These are phyloP conservation scores for Cotesia vestalis DNA, from an alignment of 1,140 invertebrate genomes.

Conservation along the genomic window DNA sequence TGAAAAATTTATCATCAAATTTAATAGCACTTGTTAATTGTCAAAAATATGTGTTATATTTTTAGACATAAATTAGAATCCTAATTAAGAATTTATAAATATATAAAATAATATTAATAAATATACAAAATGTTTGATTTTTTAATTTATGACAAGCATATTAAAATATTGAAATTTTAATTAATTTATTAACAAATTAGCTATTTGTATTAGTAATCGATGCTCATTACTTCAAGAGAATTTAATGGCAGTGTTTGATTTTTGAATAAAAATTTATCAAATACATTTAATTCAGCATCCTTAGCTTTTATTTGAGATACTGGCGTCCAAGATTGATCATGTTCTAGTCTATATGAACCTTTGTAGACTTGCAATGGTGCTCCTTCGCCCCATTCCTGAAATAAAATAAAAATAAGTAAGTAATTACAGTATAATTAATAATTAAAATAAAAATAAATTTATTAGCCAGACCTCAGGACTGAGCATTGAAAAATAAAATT, in stretches of 20 bases:
- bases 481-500: conserved; percentile 77
- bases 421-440: conserved; percentile 32
- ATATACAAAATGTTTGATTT: too few relatives aligned
- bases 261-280: conserved; percentile 47
- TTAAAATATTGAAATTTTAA: conserved; percentile 13
- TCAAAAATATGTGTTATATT: too few relatives aligned
- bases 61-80: too few relatives aligned
- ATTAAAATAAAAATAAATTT: conserved; percentile 25
- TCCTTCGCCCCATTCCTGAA: conserved; percentile 74
- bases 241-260: conserved; percentile 35
- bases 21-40: too few relatives aligned
- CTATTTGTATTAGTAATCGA: conserved; percentile 25
- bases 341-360: conserved; percentile 74
- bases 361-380: conserved; percentile 69
- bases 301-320: conserved; percentile 58
- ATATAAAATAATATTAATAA: too few relatives aligned
- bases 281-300: conserved; percentile 47
- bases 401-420: conserved; percentile 28
- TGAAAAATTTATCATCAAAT: too few relatives aligned
- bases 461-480: conserved; percentile 71
- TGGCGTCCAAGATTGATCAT: conserved; percentile 76
- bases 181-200: conserved; percentile 4
- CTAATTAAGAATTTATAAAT: too few relatives aligned
- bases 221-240: conserved; percentile 34
- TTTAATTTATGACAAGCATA: background rate